Conservation (phyloP, 2,113 vertebrate species). For the Stomatorhinus ivindoensis region DNA sequence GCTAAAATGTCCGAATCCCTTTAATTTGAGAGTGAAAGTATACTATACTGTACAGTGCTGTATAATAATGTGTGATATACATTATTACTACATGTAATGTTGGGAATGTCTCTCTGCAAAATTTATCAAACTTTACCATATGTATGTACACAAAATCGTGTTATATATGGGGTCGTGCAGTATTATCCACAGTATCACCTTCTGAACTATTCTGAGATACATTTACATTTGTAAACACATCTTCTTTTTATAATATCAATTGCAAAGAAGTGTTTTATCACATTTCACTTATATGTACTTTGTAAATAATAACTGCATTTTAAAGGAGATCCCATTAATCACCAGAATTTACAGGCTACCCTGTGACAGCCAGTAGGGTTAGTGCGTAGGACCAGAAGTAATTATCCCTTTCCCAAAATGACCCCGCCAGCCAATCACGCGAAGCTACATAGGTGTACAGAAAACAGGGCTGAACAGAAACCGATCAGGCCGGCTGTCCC, state of each 20-base stretch:
- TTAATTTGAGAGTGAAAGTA: not conserved
- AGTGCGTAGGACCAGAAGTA: slow-evolving; percentile 75
- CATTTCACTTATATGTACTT: not conserved
- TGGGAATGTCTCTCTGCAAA: not conserved
- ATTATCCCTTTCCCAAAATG: slow-evolving; percentile 63
- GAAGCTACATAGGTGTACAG: slow-evolving; percentile 82
- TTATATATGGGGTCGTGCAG: not conserved
- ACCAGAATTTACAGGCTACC: slow-evolving; percentile 71
- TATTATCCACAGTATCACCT: not conserved
- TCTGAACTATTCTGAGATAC: not conserved
- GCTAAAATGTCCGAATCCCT: not conserved
- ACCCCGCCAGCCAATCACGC: slow-evolving; percentile 65
- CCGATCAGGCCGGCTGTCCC: slow-evolving; percentile 62
- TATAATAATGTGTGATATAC: not conserved
- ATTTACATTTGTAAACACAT: too few species aligned
- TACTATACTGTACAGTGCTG: not conserved
- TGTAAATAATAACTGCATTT: not conserved
- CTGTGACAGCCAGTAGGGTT: slow-evolving; percentile 82
- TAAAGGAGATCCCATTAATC: slow-evolving; percentile 71
- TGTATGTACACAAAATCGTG: not conserved
- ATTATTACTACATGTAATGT: not conserved
- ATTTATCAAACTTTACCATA: not conserved
- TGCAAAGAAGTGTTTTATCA: not conserved
- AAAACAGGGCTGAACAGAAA: slow-evolving; percentile 90
- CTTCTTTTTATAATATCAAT: not conserved